Evolutionary conservation across 2,113 vertebrate genomes (phyloP).

Genomic region (Globicephala melas): DNA sequence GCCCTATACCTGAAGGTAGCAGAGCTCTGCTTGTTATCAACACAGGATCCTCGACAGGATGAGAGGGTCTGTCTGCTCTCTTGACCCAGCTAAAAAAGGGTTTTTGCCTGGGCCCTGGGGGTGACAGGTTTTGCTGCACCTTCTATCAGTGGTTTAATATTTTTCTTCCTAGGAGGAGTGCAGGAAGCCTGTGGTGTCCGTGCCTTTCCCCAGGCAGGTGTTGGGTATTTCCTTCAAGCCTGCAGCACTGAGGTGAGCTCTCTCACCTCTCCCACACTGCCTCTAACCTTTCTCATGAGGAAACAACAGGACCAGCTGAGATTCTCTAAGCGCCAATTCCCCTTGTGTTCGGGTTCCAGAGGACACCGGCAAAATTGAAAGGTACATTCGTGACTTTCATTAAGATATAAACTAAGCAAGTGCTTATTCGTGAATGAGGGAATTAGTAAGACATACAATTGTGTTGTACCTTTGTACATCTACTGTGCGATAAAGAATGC

Average conservation of each 20-base stretch:
- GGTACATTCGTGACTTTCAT: neutral
- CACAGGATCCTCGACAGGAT: neutral
- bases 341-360: neutral
- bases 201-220: accelerated
- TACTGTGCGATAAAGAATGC: neutral
- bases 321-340: neutral
- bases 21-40: neutral
- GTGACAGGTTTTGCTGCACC: neutral
- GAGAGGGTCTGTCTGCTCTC: neutral
- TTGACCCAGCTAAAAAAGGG: neutral
- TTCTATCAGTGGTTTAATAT: neutral
- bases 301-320: neutral
- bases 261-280: no score
- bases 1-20: neutral
- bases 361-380: neutral
- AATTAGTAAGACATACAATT: neutral
- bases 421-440: neutral
- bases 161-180: neutral
- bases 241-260: neutral
- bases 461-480: neutral
- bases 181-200: neutral
- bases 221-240: no score
- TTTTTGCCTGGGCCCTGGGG: neutral
- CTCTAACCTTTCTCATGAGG: neutral
- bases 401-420: neutral